Base-by-base conservation (phyloP, 2,797 vertebrate species). In the Malacoctenus gilli region DNA sequence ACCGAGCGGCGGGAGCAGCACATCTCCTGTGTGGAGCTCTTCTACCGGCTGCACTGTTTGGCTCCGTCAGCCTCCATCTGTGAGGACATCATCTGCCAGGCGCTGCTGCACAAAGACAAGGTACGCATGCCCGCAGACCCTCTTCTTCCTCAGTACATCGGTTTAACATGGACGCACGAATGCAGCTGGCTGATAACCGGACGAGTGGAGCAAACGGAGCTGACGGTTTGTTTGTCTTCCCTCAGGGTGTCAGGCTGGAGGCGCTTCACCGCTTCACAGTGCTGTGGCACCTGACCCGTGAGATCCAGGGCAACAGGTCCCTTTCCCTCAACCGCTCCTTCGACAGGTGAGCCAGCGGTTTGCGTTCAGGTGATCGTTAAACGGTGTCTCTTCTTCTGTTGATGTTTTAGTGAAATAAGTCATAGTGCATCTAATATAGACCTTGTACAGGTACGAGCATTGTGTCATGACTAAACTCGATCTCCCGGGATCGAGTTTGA, bases 211-310 rank as follows among this genome's bases (percentile, higher is more conserved):
- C 42, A 70, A 58, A 52, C 30, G n/a, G 60, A 32, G 11, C 23
- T 13, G 11, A 39, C 19, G 3, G 20, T 48, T 34, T 39, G 41
- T 74, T 68, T 78, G 47, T 80, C 12, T 64, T 34, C 20, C 7
- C 7, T 5, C 50, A 90, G 89, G 75, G 69, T 19, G 92, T 93
- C 4, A 91, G 95, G 43, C 67, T 98, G 82, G 97, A 99, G 82
- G 95, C 97, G 0, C 89, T 98, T 8, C 96, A 95, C 72, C 89
- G 96, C 38, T 99, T 99, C 68, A 97, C 97, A 1, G 89, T 99
- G 54, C 91, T 99, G 63, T 99, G 97, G 97, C 97, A 99, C 84
- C 92, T 99, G 85, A 99, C 95, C 1, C 87, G 97, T 48, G 97
- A 99, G 80, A 94, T 95, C 73, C 95, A 98, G 65, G 90, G 87